Base-by-base conservation (phyloP, 2,797 vertebrate species). In the Glossophaga mutica region DNA sequence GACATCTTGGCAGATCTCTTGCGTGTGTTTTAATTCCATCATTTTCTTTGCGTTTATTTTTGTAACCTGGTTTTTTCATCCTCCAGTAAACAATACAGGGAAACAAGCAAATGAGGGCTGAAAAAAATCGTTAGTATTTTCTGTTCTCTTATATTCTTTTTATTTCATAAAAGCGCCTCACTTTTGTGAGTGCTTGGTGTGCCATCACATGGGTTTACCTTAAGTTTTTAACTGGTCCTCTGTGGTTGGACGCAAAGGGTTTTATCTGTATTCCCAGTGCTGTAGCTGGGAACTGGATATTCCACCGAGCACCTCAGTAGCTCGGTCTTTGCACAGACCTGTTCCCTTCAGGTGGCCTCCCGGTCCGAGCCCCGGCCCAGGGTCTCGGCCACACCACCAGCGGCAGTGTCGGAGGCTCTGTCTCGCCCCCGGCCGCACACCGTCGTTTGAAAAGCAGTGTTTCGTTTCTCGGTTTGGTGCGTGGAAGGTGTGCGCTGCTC, bases 351-450 rank as follows among this genome's bases (percentile, higher is more conserved):
- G 16, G 1, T 6, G 2, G 10, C 19, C n/a, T 21, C 44, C 21
- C 10, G 44, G 0, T 62, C 22, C 7, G 3, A 16, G 18, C 32
- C 6, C 10, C 7, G 29, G 50, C 42, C 37, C 24, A 3, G 14
- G 0, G 0, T 1, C 5, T 1, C 11, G 70, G 3, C 29, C 42
- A 29, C 57, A 59, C 14, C 4, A 3, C 39, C n/a, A 3, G 3
- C 21, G 8, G 50, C 29, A 11, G 15, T 34, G 26, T 26, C 4
- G 8, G 14, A 52, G 26, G 7, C 14, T 22, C n/a, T 39, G 32
- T 70, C 57, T 55, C 21, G 5, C 26, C 46, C 39, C 44, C 21
- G 7, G 2, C 48, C 71, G 37, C 34, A 16, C 0, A 11, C 50
- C 9, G 2, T 24, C 22, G 1, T 73, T 39, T 19, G 19, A 62